Evolutionary conservation across 35 echinoderm and acorn worm genomes (phyloP), one percentile per base, ranked within the genome.

Genomic region (Strongylocentrotus purpuratus): DNA sequence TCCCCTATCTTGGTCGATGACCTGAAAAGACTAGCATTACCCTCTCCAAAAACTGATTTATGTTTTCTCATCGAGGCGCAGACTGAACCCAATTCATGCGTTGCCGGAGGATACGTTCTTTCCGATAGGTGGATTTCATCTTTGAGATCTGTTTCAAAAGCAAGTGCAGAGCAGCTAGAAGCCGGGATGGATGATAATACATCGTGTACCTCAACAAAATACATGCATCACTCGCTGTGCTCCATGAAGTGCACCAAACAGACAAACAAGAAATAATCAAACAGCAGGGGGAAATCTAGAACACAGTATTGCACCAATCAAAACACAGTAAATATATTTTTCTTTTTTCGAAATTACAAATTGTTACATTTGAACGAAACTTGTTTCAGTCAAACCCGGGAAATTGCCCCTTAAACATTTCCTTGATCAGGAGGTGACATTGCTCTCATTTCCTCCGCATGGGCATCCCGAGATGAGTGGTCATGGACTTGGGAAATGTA

Each of bases 11-110:
- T 78, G 65, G 65, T 78, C 65, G 65, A 78, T 78, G 65, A 78
- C 65, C 65, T n/a, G 65, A 78, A 78, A 78, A 78, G 65, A 78
- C 65, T 78, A 78, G 22, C 65, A 78, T 78, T 78, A 78, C 65
- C 6, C 65, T 78, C 65, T 78, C 65, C 65, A 78, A 78, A 78
- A 78, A 78, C 22, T 78, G 65, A 78, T 78, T 78, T 78, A 78
- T 78, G 65, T 78, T 78, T n/a, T 78, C 65, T 78, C 25, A 78
- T 78, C 65, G 20, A 78, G 65, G 20, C 4, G 18, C 22, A 78
- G 18, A 78, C 65, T 78, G 65, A 78, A 78, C 20, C 65, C 65
- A 78, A 78, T 78, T 78, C 65, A 78, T 78, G 20, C 65, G 18
- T 22, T 78, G 65, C 65, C 65, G 22, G 65, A 78, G 65, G 65